These are phyloP conservation scores for Microplitis manilae DNA, from an alignment of 2,888 invertebrate genomes.

Conservation along the genomic window DNA sequence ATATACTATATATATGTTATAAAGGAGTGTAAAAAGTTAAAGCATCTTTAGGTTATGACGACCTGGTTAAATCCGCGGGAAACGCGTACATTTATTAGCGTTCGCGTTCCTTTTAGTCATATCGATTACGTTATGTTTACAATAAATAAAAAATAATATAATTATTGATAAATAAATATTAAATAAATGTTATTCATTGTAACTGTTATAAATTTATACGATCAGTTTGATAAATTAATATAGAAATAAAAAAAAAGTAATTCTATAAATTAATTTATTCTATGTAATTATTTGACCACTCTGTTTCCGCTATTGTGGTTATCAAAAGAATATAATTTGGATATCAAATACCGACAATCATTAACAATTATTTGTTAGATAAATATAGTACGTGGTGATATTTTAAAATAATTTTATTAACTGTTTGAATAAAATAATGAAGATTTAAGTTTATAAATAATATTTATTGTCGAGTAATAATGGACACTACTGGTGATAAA, in stretches of 20 bases:
- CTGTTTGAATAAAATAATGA: not conserved
- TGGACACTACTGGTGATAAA: constrained; percentile 28
- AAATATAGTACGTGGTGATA: not conserved
- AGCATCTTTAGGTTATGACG: constrained; percentile 37
- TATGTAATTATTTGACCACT: not conserved
- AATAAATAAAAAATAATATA: not conserved
- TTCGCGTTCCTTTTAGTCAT: constrained; percentile 26
- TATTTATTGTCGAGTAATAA: constrained; percentile 6
- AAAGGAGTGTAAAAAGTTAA: constrained; percentile 2
- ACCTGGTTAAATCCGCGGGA: constrained; percentile 63
- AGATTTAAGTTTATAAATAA: constrained; percentile 6
- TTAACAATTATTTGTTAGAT: not conserved
- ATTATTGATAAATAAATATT: not conserved
- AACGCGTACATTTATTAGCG: constrained; percentile 55
- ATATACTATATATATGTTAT: not conserved
- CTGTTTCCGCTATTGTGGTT: not conserved
- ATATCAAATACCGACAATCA: not conserved
- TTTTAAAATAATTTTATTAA: not conserved
- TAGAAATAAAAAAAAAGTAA: not conserved
- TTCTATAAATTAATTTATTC: not conserved
- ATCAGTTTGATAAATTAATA: not conserved
- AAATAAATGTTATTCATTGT: not conserved
- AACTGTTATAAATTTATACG: not conserved
- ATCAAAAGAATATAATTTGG: not conserved
- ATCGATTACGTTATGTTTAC: constrained; percentile 18